These are phyloP conservation scores for Cynaeus angustus DNA, from an alignment of 2,888 invertebrate species.

Conservation along the genomic window DNA sequence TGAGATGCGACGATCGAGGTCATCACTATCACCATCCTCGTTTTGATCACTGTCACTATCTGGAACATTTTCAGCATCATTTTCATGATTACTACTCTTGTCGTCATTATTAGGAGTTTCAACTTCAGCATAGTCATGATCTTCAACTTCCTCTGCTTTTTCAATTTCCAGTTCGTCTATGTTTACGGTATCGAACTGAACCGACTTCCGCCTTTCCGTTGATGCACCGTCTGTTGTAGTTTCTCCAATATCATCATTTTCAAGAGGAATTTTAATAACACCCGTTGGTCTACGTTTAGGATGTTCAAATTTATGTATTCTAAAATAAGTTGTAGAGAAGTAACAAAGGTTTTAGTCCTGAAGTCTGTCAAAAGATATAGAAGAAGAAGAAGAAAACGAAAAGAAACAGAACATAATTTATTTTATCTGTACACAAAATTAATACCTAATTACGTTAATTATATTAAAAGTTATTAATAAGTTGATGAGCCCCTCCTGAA, in stretches of 20 bases:
- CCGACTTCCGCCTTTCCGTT: constrained; percentile 60
- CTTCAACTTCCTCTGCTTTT: constrained; percentile 13
- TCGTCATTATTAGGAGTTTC: neutral
- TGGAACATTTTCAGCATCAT: no score
- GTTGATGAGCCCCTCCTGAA: constrained; percentile 6
- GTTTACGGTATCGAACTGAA: constrained; percentile 57
- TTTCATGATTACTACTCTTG: no score
- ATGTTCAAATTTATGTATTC: constrained; percentile 38
- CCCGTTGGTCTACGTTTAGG: constrained; percentile 51
- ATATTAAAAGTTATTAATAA: neutral
- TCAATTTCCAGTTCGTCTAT: constrained; percentile 61
- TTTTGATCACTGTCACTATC: neutral
- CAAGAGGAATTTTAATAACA: constrained; percentile 31
- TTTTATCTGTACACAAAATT: constrained; percentile 22
- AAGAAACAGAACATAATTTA: constrained; percentile 14
- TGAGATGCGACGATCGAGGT: neutral
- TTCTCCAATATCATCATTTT: constrained; percentile 4
- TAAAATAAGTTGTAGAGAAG: constrained; percentile 1
- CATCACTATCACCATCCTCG: no score
- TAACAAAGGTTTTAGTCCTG: neutral
- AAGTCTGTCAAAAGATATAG: neutral
- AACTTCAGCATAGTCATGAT: neutral
- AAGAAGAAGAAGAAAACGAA: neutral
- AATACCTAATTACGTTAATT: neutral
- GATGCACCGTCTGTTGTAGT: constrained; percentile 58